phyloP scores from a whole-genome alignment of 2,113 vertebrate species.

The Notarius lentiginosus region DNA sequence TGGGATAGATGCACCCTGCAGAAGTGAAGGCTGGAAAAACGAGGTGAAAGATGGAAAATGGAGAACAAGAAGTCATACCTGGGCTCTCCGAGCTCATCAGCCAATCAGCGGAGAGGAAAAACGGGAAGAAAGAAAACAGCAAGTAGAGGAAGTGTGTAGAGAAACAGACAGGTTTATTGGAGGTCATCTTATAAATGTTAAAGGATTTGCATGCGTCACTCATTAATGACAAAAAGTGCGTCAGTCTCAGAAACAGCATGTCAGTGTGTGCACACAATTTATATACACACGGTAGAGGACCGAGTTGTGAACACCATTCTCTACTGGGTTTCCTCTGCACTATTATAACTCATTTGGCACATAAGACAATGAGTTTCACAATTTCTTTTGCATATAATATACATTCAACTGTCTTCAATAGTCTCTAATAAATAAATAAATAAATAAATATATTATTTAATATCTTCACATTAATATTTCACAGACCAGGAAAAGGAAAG shows the following conservation, averaged over 20 bases:
- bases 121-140: slow-evolving; percentile 49
- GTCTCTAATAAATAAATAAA: slow-evolving; percentile 15
- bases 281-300: background rate
- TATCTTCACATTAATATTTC: background rate
- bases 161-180: slow-evolving; percentile 25
- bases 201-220: background rate
- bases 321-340: background rate
- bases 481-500: no score
- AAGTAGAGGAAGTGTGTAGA: slow-evolving; percentile 56
- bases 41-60: slow-evolving; percentile 37
- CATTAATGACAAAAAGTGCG: background rate
- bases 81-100: slow-evolving; percentile 12
- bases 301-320: background rate
- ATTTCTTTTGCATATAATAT: background rate
- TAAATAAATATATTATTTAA: slow-evolving; percentile 1
- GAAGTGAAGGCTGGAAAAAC: background rate
- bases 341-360: background rate
- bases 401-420: slow-evolving; percentile 16
- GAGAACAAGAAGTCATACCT: slow-evolving; percentile 39
- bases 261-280: background rate
- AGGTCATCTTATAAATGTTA: background rate
- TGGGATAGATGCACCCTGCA: background rate
- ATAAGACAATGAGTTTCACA: background rate
- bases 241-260: no score
- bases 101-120: slow-evolving; percentile 42